Conservation (phyloP, 2,797 vertebrate species). For the Poecile montanus region DNA sequence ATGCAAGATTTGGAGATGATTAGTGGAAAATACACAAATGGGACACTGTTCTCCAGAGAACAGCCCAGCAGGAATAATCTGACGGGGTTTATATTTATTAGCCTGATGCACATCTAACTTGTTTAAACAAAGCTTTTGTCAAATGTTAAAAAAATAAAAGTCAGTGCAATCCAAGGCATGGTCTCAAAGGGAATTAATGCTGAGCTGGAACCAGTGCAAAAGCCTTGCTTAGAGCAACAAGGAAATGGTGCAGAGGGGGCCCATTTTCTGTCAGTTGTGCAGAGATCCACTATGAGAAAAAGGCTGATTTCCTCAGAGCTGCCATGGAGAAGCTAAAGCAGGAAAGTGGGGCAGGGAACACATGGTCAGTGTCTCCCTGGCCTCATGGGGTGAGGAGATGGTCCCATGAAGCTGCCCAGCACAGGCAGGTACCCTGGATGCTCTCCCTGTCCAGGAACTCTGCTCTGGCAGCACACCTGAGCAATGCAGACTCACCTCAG, state of each 20-base stretch:
- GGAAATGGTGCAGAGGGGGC: background rate
- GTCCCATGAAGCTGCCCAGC: too few species aligned
- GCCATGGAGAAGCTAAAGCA: background rate
- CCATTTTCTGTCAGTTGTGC: background rate
- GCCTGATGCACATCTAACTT: conserved; percentile 47
- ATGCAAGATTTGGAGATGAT: conserved; percentile 39
- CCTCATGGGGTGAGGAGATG: accelerated
- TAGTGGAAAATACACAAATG: conserved; percentile 56
- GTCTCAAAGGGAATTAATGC: conserved; percentile 55
- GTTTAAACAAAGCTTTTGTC: conserved; percentile 57
- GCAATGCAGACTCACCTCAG: background rate
- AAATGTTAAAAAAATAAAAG: background rate
- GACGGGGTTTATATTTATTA: conserved; percentile 31
- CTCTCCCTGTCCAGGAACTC: accelerated
- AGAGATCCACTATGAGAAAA: background rate
- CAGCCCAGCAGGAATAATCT: background rate
- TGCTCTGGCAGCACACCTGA: background rate
- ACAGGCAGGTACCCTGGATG: background rate
- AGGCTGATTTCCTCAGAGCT: background rate
- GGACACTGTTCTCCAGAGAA: conserved; percentile 48
- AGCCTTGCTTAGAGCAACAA: conserved; percentile 25
- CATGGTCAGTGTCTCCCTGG: accelerated
- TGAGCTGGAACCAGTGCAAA: conserved; percentile 4
- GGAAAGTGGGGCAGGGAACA: background rate
- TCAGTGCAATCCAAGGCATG: conserved; percentile 27